Base-by-base conservation (phyloP, 2,888 invertebrate species). In the Leptura quadrifasciata region DNA sequence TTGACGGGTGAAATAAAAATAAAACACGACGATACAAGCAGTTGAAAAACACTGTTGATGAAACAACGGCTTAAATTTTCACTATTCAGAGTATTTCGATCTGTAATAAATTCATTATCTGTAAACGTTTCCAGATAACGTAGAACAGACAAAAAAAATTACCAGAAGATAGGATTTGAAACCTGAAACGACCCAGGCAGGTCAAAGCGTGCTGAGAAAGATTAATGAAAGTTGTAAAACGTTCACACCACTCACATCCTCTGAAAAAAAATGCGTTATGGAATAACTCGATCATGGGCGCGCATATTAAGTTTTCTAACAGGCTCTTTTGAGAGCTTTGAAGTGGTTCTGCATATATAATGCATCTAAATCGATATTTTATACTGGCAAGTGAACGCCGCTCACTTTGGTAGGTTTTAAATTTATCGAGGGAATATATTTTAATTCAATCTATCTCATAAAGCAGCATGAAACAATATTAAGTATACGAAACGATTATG, bases 141-240 rank as follows among this genome's bases (percentile, higher is more conserved):
- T 31, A 55, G 72, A 61, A 61, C 61, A 68, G 31, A 8, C 63
- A 27, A 67, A 72, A 72, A 75, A 71, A 76, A 69, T 70, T 75
- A 77, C 74, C 71, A 55, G 70, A 74, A 76, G 79, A 77, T 78
- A 65, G 72, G 76, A 80, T 75, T 78, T 73, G 63, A 74, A 77
- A 77, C 73, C 39, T 52, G 31, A 24, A 55, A 18, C 55, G 74
- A 63, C 73, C 75, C 35, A 54, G 57, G 72, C 72, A 68, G 77
- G 76, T 75, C 74, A 75, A 75, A 76, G 76, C 78, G 79, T 80
- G 80, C 78, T 72, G 75, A 78, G 81, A 81, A 82, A 82, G 80
- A 80, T 82, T 82, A 80, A 82, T 82, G 82, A 79, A 79, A 81
- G 80, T 79, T 80, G 81, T 79, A 81, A 80, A 82, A 79, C 64